A percentile compares a stretch with the other conserved stretches of the same genome.
These are phyloP conservation scores for Cherax destructor DNA, from an alignment of 1,140 invertebrate genomes.

Conservation along the genomic window DNA sequence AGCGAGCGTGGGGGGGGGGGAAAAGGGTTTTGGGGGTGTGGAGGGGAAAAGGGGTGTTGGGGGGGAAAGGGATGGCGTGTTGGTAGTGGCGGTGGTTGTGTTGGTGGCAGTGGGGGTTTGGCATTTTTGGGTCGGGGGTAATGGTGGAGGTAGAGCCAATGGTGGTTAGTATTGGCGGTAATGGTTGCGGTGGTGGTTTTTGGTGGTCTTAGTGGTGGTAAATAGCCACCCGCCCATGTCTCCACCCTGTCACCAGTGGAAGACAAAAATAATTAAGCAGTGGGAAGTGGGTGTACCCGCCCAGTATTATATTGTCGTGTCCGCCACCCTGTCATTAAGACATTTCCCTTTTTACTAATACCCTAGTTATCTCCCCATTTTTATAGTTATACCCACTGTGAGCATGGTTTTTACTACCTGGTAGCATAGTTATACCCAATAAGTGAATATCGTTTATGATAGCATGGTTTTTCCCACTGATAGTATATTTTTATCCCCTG, in stretches of 20 bases:
- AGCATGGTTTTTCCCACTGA: too few relatives aligned
- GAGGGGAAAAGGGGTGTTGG: too few relatives aligned
- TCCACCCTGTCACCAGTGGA: not conserved
- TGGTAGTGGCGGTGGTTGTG: not conserved
- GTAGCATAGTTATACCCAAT: too few relatives aligned
- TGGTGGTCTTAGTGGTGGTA: not conserved
- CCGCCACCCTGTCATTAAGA: not conserved
- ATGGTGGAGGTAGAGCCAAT: not conserved
- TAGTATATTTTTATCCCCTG: too few relatives aligned
- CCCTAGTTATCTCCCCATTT: not conserved
- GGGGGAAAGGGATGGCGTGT: not conserved
- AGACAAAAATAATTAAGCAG: not conserved
- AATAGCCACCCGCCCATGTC: not conserved
- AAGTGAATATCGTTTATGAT: too few relatives aligned
- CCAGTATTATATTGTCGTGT: not conserved
- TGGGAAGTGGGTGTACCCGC: not conserved
- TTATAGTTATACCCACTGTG: too few relatives aligned
- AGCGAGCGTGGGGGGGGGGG: too few relatives aligned
- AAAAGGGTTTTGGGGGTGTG: too few relatives aligned
- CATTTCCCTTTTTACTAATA: not conserved
- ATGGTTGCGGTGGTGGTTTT: not conserved
- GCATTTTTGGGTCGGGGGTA: not conserved
- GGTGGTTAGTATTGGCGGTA: not conserved
- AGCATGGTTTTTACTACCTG: too few relatives aligned
- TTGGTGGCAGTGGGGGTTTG: too few relatives aligned